phyloP scores from a whole-genome alignment of 1,140 invertebrate genomes.

The Lysiphlebus fabarum region DNA sequence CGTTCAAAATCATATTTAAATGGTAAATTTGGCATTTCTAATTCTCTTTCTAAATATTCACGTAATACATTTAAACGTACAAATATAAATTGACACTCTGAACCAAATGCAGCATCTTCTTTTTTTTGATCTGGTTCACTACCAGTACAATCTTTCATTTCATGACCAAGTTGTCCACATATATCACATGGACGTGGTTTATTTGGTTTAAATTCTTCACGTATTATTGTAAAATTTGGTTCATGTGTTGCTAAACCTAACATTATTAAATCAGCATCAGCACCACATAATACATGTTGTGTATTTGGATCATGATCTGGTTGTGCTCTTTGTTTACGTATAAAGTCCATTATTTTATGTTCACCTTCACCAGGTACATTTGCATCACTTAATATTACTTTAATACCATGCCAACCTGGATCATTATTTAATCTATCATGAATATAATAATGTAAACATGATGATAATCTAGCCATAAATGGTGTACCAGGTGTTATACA shows the following conservation, averaged over 20 bases:
- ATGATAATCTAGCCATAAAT: conserved; percentile 93
- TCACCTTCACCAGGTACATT: conserved; percentile 98
- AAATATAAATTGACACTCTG: conserved; percentile 83
- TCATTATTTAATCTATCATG: conserved; percentile 92
- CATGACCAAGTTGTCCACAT: conserved; percentile 92
- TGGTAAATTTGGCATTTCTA: conserved; percentile 90
- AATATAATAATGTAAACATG: conserved; percentile 94
- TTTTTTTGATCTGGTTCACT: conserved; percentile 54
- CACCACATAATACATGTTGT: conserved; percentile 95
- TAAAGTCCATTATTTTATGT: conserved; percentile 99
- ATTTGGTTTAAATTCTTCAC: conserved; percentile 99
- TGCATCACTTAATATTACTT: conserved; percentile 96
- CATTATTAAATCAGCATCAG: conserved; percentile 99
- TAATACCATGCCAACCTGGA: conserved; percentile 92
- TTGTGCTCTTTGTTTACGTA: conserved; percentile 91
- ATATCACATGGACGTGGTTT: conserved; percentile 94
- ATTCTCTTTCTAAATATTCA: conserved; percentile 91
- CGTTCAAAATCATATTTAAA: conserved; percentile 88
- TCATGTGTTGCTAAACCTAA: conserved; percentile 97
- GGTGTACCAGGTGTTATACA: conserved; percentile 98
- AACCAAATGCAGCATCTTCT: conserved; percentile 61
- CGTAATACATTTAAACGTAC: conserved; percentile 87
- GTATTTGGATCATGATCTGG: conserved; percentile 98
- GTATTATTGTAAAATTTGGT: conserved; percentile 95
- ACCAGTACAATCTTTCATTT: conserved; percentile 93